Evolutionary conservation across 23 tunicate species (phyloP).

Genomic region (Ciona savignyi): DNA sequence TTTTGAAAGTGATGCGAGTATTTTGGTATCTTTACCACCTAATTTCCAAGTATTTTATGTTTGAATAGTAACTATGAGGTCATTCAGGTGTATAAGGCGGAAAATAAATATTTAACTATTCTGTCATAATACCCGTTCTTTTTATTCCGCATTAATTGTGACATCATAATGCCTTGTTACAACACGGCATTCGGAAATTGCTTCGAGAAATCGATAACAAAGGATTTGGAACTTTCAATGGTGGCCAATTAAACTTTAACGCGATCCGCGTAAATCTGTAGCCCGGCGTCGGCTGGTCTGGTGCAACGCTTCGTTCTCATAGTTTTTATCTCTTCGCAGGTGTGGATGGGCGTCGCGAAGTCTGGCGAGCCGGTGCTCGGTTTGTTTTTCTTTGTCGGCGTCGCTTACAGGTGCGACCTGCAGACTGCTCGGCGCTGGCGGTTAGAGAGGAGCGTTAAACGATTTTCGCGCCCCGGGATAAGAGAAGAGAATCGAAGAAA

Average conservation of each 20-base stretch:
- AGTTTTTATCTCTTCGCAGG: not conserved
- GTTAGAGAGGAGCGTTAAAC: not conserved
- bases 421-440: not conserved
- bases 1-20: no score
- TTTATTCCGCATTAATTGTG: not conserved
- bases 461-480: not conserved
- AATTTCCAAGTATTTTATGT: no score
- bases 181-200: not conserved
- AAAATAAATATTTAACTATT: no score
- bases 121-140: not conserved
- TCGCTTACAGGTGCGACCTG: not conserved
- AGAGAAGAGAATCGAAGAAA: not conserved
- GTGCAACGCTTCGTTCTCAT: not conserved
- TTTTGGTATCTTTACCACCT: no score
- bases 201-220: not conserved
- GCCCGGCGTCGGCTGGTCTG: constrained; percentile 1
- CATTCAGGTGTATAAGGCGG: no score
- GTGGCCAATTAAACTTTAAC: not conserved
- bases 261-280: not conserved
- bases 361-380: not conserved
- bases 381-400: not conserved
- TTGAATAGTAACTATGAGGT: no score
- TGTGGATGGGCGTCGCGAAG: not conserved
- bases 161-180: not conserved
- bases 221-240: not conserved